A percentile compares a stretch with the other conserved stretches of the same genome.
Evolutionary conservation across 1,140 invertebrate genomes (phyloP).

Genomic region (Caenorhabditis briggsae): DNA sequence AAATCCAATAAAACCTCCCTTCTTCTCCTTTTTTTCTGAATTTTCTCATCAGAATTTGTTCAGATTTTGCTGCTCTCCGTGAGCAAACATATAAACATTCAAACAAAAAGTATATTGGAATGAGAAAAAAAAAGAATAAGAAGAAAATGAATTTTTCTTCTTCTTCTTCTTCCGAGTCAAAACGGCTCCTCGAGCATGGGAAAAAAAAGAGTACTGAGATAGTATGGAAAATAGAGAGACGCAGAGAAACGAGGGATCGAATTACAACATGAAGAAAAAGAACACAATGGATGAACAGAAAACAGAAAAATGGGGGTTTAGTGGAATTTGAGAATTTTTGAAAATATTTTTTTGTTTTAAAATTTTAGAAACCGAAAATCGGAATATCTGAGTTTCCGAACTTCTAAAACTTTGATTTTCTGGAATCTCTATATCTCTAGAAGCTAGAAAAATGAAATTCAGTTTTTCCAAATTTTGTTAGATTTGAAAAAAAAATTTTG

Average conservation of each 20-base stretch:
- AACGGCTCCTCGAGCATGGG: slow-evolving; percentile 11
- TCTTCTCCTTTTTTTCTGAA: too few relatives aligned
- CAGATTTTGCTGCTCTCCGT: not conserved
- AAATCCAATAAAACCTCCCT: not conserved
- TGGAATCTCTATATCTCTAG: too few relatives aligned
- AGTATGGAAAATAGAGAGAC: not conserved
- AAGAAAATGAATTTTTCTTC: not conserved
- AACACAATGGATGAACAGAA: not conserved
- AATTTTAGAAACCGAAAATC: too few relatives aligned
- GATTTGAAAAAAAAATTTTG: too few relatives aligned
- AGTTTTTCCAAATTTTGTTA: too few relatives aligned
- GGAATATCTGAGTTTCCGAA: too few relatives aligned
- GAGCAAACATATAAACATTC: slow-evolving; percentile 11
- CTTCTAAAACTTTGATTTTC: too few relatives aligned
- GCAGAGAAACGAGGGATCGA: not conserved
- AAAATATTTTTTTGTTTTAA: too few relatives aligned
- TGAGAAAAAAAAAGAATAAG: not conserved
- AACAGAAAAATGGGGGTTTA: too few relatives aligned
- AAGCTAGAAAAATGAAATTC: too few relatives aligned
- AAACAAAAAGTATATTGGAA: not conserved
- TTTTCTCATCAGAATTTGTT: not conserved
- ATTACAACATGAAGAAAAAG: not conserved
- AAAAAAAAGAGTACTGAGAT: not conserved
- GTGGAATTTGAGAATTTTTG: not conserved
- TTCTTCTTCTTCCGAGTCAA: not conserved